A percentile compares a stretch with the other conserved stretches of the same genome.
Conservation (phyloP, 1,140 invertebrate species). For the Hypsibius dujardini region DNA sequence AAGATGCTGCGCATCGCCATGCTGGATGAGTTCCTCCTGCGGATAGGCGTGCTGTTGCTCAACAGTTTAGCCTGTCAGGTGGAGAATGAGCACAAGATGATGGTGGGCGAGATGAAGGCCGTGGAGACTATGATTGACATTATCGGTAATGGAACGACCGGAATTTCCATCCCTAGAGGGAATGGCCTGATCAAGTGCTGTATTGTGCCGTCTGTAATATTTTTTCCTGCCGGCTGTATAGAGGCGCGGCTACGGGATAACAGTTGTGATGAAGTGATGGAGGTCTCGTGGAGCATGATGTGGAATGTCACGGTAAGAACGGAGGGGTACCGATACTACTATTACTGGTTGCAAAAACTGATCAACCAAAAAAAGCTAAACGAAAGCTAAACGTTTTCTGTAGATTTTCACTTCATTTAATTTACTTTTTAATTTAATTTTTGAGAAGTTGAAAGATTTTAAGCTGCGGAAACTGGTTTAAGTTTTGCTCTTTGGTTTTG, state of each 20-base stretch:
- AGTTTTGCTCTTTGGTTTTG: no score
- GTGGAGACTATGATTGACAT: slow-evolving; percentile 39
- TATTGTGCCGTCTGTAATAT: slow-evolving; percentile 10
- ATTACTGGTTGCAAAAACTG: no score
- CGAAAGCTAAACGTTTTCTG: no score
- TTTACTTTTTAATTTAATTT: no score
- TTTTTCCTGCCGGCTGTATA: not conserved
- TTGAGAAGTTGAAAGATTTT: no score
- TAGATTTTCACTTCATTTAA: no score
- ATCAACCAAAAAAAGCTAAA: no score
- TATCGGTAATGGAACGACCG: not conserved
- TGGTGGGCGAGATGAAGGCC: slow-evolving; percentile 70
- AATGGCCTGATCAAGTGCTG: not conserved
- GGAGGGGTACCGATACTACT: no score
- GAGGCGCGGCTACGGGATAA: slow-evolving; percentile 17
- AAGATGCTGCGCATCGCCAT: slow-evolving; percentile 58
- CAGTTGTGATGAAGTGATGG: slow-evolving; percentile 75
- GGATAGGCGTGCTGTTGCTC: slow-evolving; percentile 79
- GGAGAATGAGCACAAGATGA: slow-evolving; percentile 69
- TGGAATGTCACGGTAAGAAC: slow-evolving; percentile 60
- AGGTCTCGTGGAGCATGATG: slow-evolving; percentile 93
- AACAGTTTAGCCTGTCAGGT: slow-evolving; percentile 91
- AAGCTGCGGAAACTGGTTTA: no score
- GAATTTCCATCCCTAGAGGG: not conserved
- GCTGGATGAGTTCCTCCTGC: slow-evolving; percentile 74